These are phyloP conservation scores for Caenorhabditis inopinata DNA, from an alignment of 1,140 invertebrate species.

Conservation along the genomic window DNA sequence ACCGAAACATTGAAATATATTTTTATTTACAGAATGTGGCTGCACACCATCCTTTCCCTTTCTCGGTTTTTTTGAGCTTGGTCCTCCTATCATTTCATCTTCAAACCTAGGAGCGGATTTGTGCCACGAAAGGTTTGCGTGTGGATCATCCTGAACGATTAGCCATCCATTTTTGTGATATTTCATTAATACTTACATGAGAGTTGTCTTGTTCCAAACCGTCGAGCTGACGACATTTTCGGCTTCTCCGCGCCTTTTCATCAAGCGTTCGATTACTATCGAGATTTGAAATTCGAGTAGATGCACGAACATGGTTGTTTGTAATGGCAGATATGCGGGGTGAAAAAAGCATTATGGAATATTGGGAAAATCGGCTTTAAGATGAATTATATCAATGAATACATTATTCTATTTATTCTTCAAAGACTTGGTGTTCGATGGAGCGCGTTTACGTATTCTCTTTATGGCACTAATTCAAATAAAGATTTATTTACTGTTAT, in stretches of 20 bases:
- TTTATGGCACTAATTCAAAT: too few relatives aligned
- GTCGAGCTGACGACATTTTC: neutral
- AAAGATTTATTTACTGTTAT: too few relatives aligned
- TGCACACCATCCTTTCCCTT: neutral
- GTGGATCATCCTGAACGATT: slow-evolving; percentile 2
- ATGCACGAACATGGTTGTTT: neutral
- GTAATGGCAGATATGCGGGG: neutral
- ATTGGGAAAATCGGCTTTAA: too few relatives aligned
- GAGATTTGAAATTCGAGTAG: neutral
- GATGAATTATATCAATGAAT: too few relatives aligned
- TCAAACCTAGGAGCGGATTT: neutral
- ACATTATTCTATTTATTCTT: too few relatives aligned
- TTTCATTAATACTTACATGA: neutral
- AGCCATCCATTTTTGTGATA: neutral
- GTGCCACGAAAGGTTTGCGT: neutral
- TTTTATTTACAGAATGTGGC: neutral
- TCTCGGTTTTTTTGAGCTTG: neutral
- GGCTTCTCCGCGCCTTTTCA: neutral
- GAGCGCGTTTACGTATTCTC: neutral
- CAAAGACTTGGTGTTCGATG: too few relatives aligned
- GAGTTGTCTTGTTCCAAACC: neutral
- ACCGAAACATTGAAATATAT: neutral
- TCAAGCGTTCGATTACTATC: slow-evolving; percentile 12
- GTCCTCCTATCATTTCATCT: neutral
- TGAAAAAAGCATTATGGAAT: neutral